A percentile compares a stretch with the other conserved stretches of the same genome.
phyloP scores from a whole-genome alignment of 64 coral and sea anemone genomes.

The Stichodactyla mertensii region DNA sequence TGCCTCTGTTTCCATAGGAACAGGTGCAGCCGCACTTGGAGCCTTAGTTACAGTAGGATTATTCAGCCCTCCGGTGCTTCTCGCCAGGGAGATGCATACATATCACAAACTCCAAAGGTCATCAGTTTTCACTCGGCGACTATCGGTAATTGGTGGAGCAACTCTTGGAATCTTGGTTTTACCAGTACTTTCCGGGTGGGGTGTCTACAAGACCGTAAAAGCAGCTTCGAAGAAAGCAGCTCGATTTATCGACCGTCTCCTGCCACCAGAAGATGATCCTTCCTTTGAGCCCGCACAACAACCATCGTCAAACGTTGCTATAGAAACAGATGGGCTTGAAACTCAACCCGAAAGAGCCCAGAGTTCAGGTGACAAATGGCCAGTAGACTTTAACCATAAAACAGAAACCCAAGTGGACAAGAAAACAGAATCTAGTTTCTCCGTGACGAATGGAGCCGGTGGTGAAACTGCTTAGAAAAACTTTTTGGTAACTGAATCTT shows the following conservation, averaged over 20 bases:
- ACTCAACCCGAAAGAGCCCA: background rate
- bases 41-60: background rate
- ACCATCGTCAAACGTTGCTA: background rate
- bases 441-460: too few relatives aligned
- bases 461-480: too few relatives aligned
- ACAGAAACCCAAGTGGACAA: too few relatives aligned
- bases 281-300: background rate
- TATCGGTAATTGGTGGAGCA: background rate
- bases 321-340: background rate
- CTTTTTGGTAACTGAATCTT: too few relatives aligned
- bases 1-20: background rate
- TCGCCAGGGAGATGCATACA: background rate
- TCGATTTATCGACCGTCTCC: background rate
- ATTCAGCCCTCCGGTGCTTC: background rate
- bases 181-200: conserved; percentile 12
- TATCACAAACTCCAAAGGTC: background rate
- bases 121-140: background rate
- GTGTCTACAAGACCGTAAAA: background rate
- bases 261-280: background rate
- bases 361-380: too few relatives aligned
- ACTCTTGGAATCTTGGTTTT: background rate
- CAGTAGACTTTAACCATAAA: too few relatives aligned
- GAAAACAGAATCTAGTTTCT: too few relatives aligned
- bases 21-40: background rate
- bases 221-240: background rate